Evolutionary conservation across 1,140 invertebrate species (phyloP), one percentile per base, ranked within the genome.

Genomic region (Lordiphosa mommai): DNA sequence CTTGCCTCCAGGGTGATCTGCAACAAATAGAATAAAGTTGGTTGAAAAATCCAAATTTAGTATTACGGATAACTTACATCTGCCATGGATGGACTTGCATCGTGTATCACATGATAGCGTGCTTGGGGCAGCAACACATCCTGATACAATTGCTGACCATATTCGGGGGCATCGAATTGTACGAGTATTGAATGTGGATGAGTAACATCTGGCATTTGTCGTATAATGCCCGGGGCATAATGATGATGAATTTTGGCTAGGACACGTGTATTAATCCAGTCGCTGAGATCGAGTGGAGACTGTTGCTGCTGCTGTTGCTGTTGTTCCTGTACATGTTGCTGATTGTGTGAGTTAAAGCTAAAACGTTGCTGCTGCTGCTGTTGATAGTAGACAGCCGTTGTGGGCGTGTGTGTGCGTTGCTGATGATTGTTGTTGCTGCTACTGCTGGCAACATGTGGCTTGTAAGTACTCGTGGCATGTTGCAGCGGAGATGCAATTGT

Each of bases 191-290:
- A 92, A 72, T 92, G 16, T 89, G 90, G 29, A 33, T 90, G 29
- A 30, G 63, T 53, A 38, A 91, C 43, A 30, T 77, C 76, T 29
- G 70, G 60, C 34, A 72, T 55, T 64, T 82, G 91, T 57, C 91
- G 91, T 77, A 92, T 96, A 6, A 92, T 92, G 17, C 97, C 97
- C 2, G 96, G 96, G 65, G 95, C 92, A 91, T 97, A 98, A 60
- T 93, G 91, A 37, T 92, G 92, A 56, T 93, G 93, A 79, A 92
- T 92, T 89, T 95, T 96, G 37, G 97, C 97, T 65, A 99, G 90
- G 64, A 98, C 95, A 72, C 96, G 90, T 88, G 97, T 96, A 74
- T 96, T 94, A 60, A 93, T 93, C 96, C 96, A 98, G 88, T 98
- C 96, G 74, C 92, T 94, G 68, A 98, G 91, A 90, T 98, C 95